A percentile compares a stretch with the other conserved stretches of the same genome.
Conservation (phyloP, 2,888 invertebrate species). For the Scaptomyza caliginosa region DNA sequence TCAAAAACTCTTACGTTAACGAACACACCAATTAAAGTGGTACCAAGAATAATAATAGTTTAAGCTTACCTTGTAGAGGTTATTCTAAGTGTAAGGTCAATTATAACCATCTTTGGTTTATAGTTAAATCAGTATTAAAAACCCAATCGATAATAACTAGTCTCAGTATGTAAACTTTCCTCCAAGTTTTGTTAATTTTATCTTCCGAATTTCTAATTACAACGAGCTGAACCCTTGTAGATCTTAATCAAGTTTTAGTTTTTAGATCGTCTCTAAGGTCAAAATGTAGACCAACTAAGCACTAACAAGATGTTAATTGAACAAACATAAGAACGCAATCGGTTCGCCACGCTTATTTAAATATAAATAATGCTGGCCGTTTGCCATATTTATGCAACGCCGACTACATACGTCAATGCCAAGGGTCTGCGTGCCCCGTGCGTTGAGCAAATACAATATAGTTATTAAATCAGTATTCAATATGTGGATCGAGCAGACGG, state of each 20-base stretch:
- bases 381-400: constrained; percentile 53
- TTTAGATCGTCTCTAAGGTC: no score
- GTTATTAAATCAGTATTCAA: constrained; percentile 49
- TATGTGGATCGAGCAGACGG: constrained; percentile 60
- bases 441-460: constrained; percentile 6
- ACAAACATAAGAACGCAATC: neutral
- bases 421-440: constrained; percentile 26
- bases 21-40: constrained; percentile 51
- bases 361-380: constrained; percentile 53
- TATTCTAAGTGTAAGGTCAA: neutral
- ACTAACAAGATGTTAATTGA: neutral
- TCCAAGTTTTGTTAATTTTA: neutral
- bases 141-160: neutral
- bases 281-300: no score
- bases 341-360: constrained; percentile 27
- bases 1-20: constrained; percentile 73
- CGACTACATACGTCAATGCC: constrained; percentile 52
- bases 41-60: neutral
- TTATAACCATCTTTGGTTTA: neutral
- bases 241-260: neutral
- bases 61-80: neutral
- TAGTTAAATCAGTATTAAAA: constrained; percentile 5
- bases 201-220: neutral
- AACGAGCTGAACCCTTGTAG: no score
- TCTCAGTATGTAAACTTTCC: neutral